These are phyloP conservation scores for Moxostoma hubbsi DNA, from an alignment of 2,797 vertebrate species.

Conservation along the genomic window DNA sequence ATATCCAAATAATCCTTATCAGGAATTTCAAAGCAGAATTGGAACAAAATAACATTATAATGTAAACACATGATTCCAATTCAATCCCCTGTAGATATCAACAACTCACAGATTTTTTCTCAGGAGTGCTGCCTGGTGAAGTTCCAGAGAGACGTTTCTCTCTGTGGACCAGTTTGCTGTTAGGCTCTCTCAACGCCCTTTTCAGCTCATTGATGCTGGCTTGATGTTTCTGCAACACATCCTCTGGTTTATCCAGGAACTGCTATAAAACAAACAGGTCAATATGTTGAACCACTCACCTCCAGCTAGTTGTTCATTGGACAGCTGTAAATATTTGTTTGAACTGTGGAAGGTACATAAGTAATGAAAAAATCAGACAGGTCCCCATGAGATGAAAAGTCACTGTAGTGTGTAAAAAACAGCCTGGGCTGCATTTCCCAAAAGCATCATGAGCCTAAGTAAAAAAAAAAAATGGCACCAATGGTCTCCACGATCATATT, in stretches of 20 bases:
- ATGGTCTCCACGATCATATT: too few relatives aligned
- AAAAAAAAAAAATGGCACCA: too few relatives aligned
- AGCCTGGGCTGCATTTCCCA: too few relatives aligned
- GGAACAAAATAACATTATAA: background rate
- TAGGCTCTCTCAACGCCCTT: constrained; percentile 93
- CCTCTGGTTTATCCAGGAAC: constrained; percentile 97
- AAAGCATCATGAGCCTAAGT: too few relatives aligned
- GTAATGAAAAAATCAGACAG: constrained; percentile 1
- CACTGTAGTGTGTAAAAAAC: background rate
- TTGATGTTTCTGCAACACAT: constrained; percentile 97
- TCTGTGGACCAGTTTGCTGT: constrained; percentile 93
- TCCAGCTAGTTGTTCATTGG: background rate
- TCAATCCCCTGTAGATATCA: constrained; percentile 1
- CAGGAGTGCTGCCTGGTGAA: constrained; percentile 87
- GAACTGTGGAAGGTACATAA: background rate
- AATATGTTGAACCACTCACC: constrained; percentile 36
- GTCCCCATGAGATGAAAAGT: background rate
- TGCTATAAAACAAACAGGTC: constrained; percentile 70
- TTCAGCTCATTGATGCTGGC: constrained; percentile 99
- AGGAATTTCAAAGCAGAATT: background rate
- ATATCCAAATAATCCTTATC: constrained; percentile 14
- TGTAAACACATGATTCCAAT: too few relatives aligned
- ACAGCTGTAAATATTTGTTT: constrained; percentile 17
- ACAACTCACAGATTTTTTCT: constrained; percentile 81
- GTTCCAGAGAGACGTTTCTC: constrained; percentile 89